Evolutionary conservation across 1,140 invertebrate genomes (phyloP).

Genomic region (Steinernema khuongi): DNA sequence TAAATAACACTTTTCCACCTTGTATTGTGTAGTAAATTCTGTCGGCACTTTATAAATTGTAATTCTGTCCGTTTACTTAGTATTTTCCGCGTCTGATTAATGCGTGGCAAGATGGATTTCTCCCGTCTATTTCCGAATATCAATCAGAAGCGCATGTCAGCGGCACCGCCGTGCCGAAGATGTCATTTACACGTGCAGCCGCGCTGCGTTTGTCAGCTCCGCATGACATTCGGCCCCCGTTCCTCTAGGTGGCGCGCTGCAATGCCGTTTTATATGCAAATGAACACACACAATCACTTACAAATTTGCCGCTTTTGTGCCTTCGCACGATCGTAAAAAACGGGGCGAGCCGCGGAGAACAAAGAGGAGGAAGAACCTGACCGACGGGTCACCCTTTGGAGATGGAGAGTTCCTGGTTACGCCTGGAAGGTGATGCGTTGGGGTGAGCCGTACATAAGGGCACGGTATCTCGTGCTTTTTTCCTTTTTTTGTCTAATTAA

Average conservation of each 20-base stretch:
- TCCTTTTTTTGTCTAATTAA: no score
- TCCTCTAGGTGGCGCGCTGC: neutral
- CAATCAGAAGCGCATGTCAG: constrained; percentile 5
- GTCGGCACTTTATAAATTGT: neutral
- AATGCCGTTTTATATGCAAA: constrained; percentile 7
- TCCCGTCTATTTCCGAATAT: constrained; percentile 10
- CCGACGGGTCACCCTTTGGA: no score
- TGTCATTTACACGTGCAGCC: constrained; percentile 12
- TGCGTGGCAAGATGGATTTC: neutral
- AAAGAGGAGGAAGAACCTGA: neutral
- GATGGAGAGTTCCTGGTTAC: no score
- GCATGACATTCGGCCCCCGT: neutral
- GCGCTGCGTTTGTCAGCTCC: constrained; percentile 3
- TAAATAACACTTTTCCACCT: neutral
- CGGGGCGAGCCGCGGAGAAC: no score
- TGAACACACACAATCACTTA: neutral
- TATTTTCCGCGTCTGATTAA: neutral
- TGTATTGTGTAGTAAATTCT: neutral
- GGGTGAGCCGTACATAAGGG: no score
- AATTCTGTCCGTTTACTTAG: neutral
- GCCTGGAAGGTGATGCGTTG: no score
- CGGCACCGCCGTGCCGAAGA: neutral
- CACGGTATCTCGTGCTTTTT: no score
- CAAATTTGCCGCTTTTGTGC: neutral
- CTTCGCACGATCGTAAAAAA: no score